phyloP scores from a whole-genome alignment of 2,888 invertebrate genomes.

The Acanthosoma haemorrhoidale region DNA sequence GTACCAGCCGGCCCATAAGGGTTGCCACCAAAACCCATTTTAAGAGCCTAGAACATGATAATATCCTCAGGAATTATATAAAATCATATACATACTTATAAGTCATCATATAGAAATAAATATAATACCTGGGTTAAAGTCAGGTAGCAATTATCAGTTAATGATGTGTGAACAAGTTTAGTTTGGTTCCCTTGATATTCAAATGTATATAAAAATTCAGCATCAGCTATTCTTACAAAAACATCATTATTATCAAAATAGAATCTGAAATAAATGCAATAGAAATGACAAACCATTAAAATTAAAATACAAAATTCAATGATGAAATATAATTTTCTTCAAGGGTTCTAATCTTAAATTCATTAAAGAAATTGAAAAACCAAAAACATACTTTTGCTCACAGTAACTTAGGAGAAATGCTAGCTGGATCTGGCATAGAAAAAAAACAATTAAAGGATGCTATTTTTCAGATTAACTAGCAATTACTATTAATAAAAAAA shows the following conservation, averaged over 20 bases:
- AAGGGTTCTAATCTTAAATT: no score
- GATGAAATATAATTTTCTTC: no score
- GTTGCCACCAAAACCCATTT: conserved; percentile 94
- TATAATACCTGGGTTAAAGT: conserved; percentile 80
- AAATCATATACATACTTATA: background rate
- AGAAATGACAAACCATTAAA: no score
- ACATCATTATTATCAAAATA: conserved; percentile 1
- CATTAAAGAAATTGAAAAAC: no score
- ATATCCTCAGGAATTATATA: background rate
- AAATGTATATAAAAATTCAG: conserved; percentile 91
- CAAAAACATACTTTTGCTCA: no score
- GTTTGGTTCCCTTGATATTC: conserved; percentile 96
- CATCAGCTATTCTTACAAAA: conserved; percentile 71
- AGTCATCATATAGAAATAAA: background rate
- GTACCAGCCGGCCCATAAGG: conserved; percentile 99
- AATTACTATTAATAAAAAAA: no score
- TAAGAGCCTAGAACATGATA: conserved; percentile 63
- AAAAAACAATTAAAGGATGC: no score
- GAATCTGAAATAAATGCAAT: background rate
- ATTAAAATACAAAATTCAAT: no score
- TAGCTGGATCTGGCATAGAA: no score
- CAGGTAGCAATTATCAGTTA: conserved; percentile 96
- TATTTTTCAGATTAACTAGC: no score
- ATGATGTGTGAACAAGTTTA: conserved; percentile 89
- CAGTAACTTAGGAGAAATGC: no score